Conservation (phyloP, 2,113 vertebrate species). For the Tauraco erythrolophus region DNA sequence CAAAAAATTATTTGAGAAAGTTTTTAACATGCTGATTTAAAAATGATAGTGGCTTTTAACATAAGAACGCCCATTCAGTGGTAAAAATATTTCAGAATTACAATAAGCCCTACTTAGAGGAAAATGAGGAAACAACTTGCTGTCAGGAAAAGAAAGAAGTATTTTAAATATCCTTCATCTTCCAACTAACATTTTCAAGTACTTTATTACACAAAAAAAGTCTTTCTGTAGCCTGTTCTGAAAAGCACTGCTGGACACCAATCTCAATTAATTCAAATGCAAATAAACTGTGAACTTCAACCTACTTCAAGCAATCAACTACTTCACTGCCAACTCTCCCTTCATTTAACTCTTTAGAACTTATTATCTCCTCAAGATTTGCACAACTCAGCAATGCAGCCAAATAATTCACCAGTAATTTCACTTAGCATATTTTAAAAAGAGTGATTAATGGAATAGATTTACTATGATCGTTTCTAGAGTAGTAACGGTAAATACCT, state of each 20-base stretch:
- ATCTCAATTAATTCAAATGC: constrained; percentile 65
- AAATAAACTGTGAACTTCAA: constrained; percentile 60
- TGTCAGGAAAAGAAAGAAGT: constrained; percentile 8
- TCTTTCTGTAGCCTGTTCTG: constrained; percentile 23
- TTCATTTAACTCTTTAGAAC: constrained; percentile 40
- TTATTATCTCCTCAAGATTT: background rate
- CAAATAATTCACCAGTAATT: background rate
- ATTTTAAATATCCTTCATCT: background rate
- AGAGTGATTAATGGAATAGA: background rate
- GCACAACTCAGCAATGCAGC: background rate
- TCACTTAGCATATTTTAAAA: background rate
- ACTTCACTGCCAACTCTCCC: background rate
- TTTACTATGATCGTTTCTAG: background rate
- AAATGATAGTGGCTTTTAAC: background rate
- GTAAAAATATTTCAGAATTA: constrained; percentile 43
- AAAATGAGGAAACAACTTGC: background rate
- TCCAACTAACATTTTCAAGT: constrained; percentile 39
- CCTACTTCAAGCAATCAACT: constrained; percentile 17
- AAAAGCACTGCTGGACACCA: constrained; percentile 44
- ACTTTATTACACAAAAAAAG: constrained; percentile 39
- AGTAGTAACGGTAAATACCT: background rate
- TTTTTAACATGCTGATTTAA: constrained; percentile 10
- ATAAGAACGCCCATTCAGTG: background rate
- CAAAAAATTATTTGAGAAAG: constrained; percentile 1
- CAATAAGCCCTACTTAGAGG: background rate